Evolutionary conservation across 53 echinoderm and acorn worm species (phyloP).

Genomic region (Luidia sarsii): DNA sequence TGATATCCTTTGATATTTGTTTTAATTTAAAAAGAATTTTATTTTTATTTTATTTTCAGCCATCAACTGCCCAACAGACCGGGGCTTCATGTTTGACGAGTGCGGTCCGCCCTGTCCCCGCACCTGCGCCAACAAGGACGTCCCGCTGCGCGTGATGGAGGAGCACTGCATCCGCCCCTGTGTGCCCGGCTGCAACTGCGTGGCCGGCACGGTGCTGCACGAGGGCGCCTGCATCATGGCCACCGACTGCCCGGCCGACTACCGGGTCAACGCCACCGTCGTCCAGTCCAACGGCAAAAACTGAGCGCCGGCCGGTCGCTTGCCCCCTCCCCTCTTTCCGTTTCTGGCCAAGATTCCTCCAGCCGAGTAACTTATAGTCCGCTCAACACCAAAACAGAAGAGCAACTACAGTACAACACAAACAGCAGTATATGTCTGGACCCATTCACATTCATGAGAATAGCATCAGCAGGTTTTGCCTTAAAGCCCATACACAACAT

Average conservation of each 20-base stretch:
- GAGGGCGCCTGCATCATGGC: constrained; percentile 71
- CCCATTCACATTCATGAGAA: too few species aligned
- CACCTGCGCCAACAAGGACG: constrained; percentile 90
- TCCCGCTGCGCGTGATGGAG: constrained; percentile 55
- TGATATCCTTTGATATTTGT: too few species aligned
- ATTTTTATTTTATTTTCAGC: constrained; percentile 37
- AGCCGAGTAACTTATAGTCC: too few species aligned
- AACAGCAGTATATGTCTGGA: too few species aligned
- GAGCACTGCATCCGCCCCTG: constrained; percentile 85
- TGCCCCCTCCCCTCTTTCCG: too few species aligned
- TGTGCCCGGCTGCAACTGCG: constrained; percentile 86
- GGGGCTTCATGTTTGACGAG: constrained; percentile 93
- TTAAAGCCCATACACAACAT: too few species aligned
- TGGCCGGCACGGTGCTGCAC: constrained; percentile 76
- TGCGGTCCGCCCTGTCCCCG: constrained; percentile 95
- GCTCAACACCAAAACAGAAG: too few species aligned
- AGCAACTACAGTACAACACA: too few species aligned
- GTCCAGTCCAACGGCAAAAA: constrained; percentile 43
- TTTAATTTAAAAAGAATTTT: too few species aligned
- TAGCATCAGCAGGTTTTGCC: too few species aligned
- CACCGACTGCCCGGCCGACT: constrained; percentile 71
- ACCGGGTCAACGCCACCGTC: constrained; percentile 68
- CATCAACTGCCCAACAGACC: constrained; percentile 83
- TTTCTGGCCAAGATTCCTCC: too few species aligned
- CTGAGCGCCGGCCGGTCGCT: neutral